Evolutionary conservation across 2,113 vertebrate species (phyloP).

Genomic region (Sardina pilchardus): DNA sequence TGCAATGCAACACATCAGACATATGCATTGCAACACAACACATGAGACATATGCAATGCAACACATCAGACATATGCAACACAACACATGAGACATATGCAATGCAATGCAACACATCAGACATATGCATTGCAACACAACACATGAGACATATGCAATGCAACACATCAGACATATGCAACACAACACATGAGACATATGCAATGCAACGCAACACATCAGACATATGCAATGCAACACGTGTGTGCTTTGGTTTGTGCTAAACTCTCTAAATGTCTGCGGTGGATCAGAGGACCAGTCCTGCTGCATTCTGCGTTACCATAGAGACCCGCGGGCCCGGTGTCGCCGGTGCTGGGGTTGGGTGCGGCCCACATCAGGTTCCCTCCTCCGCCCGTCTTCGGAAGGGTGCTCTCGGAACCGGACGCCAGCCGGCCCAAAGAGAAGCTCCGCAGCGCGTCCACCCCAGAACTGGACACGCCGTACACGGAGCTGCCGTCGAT

Average conservation of each 20-base stretch:
- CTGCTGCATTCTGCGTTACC: constrained; percentile 61
- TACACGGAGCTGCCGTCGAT: constrained; percentile 97
- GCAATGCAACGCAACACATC: no score
- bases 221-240: no score
- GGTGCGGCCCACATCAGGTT: constrained; percentile 83
- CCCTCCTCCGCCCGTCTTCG: constrained; percentile 52
- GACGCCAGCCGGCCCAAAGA: constrained; percentile 74
- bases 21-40: no score
- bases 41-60: no score
- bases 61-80: no score
- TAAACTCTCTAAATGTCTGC: no score
- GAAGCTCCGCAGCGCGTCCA: constrained; percentile 86
- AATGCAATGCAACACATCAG: no score
- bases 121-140: no score
- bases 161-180: no score
- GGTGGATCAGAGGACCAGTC: not conserved
- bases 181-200: not conserved
- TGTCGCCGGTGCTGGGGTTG: constrained; percentile 77
- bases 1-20: no score
- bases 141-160: no score
- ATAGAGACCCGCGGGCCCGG: constrained; percentile 69
- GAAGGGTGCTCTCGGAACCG: constrained; percentile 68
- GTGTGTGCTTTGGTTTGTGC: not conserved
- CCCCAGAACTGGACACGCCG: constrained; percentile 87
- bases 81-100: not conserved